Percentiles rank a stretch among this genome's conserved stretches.
phyloP scores from a whole-genome alignment of 2,797 vertebrate species.

The Malurus splendens region DNA sequence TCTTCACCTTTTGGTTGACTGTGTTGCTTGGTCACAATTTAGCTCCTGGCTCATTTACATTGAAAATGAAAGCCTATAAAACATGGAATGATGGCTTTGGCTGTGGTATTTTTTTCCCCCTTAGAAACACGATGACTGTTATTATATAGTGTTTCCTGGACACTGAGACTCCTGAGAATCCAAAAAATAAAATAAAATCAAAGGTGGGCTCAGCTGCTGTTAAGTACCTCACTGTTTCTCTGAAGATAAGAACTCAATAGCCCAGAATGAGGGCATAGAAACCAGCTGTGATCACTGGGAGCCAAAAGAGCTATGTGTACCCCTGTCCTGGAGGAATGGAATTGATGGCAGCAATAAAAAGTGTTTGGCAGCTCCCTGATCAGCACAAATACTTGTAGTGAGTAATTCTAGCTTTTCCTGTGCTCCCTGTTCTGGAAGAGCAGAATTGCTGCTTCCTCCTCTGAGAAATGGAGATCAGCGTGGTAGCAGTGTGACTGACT shows the following conservation, averaged over 20 bases:
- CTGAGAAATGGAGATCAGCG: neutral
- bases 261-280: neutral
- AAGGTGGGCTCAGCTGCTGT: neutral
- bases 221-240: conserved; percentile 14
- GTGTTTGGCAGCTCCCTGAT: conserved; percentile 27
- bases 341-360: conserved; percentile 46
- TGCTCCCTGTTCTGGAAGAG: conserved; percentile 36
- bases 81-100: neutral
- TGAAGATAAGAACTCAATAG: conserved; percentile 34
- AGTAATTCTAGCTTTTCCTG: conserved; percentile 16
- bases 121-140: neutral
- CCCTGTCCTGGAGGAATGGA: conserved; percentile 3
- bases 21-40: neutral
- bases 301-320: neutral
- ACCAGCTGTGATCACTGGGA: conserved; percentile 14
- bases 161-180: neutral
- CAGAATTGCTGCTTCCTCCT: neutral
- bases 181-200: neutral
- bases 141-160: neutral
- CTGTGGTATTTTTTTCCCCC: neutral
- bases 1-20: neutral
- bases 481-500: neutral
- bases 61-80: neutral
- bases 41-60: neutral
- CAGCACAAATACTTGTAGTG: neutral